These are phyloP conservation scores for Fissipunctia ypsillon DNA, from an alignment of 2,888 invertebrate genomes.

Conservation along the genomic window DNA sequence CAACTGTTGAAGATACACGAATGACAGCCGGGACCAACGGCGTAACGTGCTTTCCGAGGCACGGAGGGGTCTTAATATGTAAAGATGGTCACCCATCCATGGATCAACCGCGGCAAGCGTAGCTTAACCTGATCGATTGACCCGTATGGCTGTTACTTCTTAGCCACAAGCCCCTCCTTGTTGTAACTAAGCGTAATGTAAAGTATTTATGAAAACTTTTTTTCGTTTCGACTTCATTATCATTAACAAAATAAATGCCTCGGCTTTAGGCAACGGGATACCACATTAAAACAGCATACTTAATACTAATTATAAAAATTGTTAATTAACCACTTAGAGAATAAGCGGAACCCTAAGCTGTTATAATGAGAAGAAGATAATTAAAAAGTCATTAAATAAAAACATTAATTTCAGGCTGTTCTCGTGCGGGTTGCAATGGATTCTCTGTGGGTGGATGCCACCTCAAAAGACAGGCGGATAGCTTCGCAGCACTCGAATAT, in stretches of 20 bases:
- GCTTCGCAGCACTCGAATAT: conserved; percentile 86
- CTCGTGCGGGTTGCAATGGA: conserved; percentile 86
- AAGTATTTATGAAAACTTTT: neutral
- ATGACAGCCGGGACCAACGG: no score
- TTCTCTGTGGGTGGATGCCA: conserved; percentile 82
- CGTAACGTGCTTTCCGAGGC: no score
- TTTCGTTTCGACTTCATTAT: conserved; percentile 22
- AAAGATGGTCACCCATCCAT: no score
- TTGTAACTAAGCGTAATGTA: neutral
- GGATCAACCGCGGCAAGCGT: no score
- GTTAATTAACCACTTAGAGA: conserved; percentile 44
- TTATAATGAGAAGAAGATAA: conserved; percentile 54
- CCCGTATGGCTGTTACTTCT: no score
- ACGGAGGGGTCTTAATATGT: no score
- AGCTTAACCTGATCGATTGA: no score
- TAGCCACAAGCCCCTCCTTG: no score
- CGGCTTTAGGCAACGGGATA: neutral
- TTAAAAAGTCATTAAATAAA: conserved; percentile 61
- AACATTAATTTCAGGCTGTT: conserved; percentile 83
- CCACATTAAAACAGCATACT: conserved; percentile 29
- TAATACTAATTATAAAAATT: conserved; percentile 39
- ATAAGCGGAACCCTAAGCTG: conserved; percentile 26
- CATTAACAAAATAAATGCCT: conserved; percentile 14
- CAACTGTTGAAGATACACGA: no score
- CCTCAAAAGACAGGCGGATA: conserved; percentile 78